A percentile compares a stretch with the other conserved stretches of the same genome.
These are phyloP conservation scores for Drosophila ananassae DNA, from an alignment of 1,140 invertebrate genomes.

Conservation along the genomic window DNA sequence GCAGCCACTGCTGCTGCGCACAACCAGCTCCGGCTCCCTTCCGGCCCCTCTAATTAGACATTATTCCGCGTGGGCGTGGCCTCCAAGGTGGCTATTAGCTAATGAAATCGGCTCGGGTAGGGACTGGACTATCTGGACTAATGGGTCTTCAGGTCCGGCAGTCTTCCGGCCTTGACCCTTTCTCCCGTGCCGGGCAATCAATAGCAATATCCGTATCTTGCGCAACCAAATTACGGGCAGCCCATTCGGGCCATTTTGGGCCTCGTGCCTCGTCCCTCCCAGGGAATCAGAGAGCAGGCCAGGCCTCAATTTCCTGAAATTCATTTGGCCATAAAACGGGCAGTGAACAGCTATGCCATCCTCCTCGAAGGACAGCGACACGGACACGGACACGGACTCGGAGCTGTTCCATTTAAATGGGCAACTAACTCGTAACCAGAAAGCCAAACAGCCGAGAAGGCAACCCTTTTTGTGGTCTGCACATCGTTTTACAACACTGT, in stretches of 20 bases:
- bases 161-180: not conserved
- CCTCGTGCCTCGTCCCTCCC: not conserved
- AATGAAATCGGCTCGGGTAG: constrained; percentile 7
- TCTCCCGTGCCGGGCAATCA: constrained; percentile 3
- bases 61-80: constrained; percentile 52
- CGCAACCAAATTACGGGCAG: constrained; percentile 12
- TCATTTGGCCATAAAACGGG: constrained; percentile 75
- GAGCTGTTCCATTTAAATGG: constrained; percentile 63
- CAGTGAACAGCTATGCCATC: not conserved
- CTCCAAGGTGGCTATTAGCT: constrained; percentile 44
- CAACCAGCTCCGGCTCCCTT: constrained; percentile 30
- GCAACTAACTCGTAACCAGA: constrained; percentile 70
- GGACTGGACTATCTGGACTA: not conserved
- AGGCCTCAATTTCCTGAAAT: constrained; percentile 70
- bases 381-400: not conserved
- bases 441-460: constrained; percentile 8
- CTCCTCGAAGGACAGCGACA: not conserved
- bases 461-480: constrained; percentile 70
- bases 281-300: constrained; percentile 74
- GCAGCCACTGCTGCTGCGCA: constrained; percentile 19
- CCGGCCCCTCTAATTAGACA: constrained; percentile 55
- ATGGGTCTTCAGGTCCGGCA: not conserved
- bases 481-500: constrained; percentile 78
- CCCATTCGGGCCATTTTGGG: not conserved
- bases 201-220: constrained; percentile 18